Percentiles rank a stretch among this genome's conserved stretches.
Conservation (phyloP, 2,888 invertebrate genomes). For the Drosophila nr. perissopoda region DNA sequence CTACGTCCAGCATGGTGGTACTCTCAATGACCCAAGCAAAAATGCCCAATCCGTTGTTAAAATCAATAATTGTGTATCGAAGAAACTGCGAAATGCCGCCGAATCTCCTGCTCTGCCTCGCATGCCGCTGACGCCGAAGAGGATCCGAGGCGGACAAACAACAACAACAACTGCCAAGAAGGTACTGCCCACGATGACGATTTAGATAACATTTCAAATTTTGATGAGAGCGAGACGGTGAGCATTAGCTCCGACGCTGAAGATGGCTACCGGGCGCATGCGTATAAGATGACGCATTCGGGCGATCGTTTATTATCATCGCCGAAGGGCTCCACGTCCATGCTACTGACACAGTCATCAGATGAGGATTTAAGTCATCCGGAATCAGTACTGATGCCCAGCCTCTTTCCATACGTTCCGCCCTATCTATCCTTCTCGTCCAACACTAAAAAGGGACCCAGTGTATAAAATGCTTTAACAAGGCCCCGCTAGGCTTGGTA, state of each 20-base stretch:
- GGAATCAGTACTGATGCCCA: constrained; percentile 85
- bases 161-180: constrained; percentile 59
- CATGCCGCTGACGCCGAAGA: constrained; percentile 70
- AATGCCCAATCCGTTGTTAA: constrained; percentile 35
- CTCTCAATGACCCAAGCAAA: constrained; percentile 36
- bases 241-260: constrained; percentile 80
- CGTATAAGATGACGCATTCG: constrained; percentile 77
- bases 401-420: constrained; percentile 90
- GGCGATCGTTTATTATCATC: constrained; percentile 68
- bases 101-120: constrained; percentile 38
- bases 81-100: constrained; percentile 41
- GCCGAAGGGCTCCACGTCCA: constrained; percentile 47
- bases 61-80: constrained; percentile 38
- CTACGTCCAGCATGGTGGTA: constrained; percentile 45
- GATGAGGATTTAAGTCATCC: constrained; percentile 80
- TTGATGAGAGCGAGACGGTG: constrained; percentile 72
- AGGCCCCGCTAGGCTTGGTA: too few species aligned
- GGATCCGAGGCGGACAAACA: constrained; percentile 46
- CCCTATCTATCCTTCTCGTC: constrained; percentile 92
- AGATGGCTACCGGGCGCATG: constrained; percentile 82
- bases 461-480: constrained; percentile 39
- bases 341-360: constrained; percentile 68
- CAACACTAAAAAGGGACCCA: constrained; percentile 88
- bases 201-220: too few species aligned
- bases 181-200: constrained; percentile 72